Evolutionary conservation across 1,140 invertebrate genomes (phyloP).

Genomic region (Anagrus nilaparvatae): DNA sequence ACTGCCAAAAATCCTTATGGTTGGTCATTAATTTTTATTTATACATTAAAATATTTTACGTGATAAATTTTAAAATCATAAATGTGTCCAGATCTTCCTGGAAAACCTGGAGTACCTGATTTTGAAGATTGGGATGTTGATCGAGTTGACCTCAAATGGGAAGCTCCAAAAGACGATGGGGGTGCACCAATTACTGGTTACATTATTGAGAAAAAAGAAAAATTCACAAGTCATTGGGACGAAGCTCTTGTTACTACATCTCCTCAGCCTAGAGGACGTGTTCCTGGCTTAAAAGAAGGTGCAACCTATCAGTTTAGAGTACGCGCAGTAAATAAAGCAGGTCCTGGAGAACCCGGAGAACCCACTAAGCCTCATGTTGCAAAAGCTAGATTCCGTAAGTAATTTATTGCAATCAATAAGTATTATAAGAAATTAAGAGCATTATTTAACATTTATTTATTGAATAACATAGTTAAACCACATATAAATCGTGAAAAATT

Average conservation of each 20-base stretch:
- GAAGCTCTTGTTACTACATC: conserved; percentile 72
- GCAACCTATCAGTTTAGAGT: conserved; percentile 90
- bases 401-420: conserved; percentile 4
- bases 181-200: conserved; percentile 94
- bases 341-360: conserved; percentile 81
- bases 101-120: conserved; percentile 79
- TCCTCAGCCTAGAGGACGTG: conserved; percentile 69
- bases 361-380: conserved; percentile 77
- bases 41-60: neutral
- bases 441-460: conserved; percentile 10
- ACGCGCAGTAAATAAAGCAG: conserved; percentile 87
- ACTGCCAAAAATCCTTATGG: conserved; percentile 92
- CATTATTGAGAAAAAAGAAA: conserved; percentile 94
- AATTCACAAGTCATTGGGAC: conserved; percentile 78
- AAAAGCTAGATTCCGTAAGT: conserved; percentile 82
- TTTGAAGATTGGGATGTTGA: conserved; percentile 91
- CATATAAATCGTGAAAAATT: conserved; percentile 86
- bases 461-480: conserved; percentile 63
- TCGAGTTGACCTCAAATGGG: conserved; percentile 88
- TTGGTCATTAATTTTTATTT: conserved; percentile 31
- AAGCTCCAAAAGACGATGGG: conserved; percentile 76
- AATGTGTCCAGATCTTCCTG: conserved; percentile 57
- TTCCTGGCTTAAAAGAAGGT: conserved; percentile 81
- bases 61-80: conserved; percentile 6
- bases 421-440: neutral